A percentile compares a stretch with the other conserved stretches of the same genome.
Conservation (phyloP, 2,797 vertebrate genomes). For the Aratinga solstitialis region DNA sequence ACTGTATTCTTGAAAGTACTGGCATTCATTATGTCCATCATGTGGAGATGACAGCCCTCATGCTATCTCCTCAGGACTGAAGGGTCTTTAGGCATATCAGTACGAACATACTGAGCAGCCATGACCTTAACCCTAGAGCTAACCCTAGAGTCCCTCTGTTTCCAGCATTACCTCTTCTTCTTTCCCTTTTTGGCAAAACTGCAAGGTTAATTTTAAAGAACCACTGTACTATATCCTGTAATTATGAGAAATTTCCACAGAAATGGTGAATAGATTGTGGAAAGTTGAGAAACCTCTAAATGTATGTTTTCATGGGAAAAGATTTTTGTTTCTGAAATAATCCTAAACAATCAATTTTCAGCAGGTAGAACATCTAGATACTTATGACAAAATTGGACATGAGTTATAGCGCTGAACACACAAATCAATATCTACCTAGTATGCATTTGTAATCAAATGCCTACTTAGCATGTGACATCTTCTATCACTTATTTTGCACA, state of each 20-base stretch:
- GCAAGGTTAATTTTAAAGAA: background rate
- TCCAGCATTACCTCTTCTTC: background rate
- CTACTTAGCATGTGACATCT: rapidly evolving
- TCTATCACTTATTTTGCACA: background rate
- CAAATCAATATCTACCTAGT: background rate
- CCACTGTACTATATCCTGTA: background rate
- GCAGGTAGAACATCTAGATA: background rate
- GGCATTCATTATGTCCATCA: rapidly evolving
- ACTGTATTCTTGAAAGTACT: background rate
- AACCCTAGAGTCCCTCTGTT: background rate
- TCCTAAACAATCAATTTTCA: background rate
- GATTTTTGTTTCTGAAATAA: background rate
- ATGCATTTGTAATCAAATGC: background rate
- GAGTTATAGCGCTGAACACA: background rate
- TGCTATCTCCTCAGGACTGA: background rate
- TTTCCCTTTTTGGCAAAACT: background rate
- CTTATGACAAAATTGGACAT: background rate
- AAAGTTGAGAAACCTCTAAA: background rate
- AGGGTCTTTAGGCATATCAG: background rate
- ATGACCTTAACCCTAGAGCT: background rate
- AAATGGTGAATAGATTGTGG: background rate
- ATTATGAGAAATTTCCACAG: background rate
- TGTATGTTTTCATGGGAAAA: background rate
- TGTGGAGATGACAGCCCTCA: background rate
- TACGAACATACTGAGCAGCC: background rate